Percentiles rank a stretch among this genome's conserved stretches.
phyloP scores from a whole-genome alignment of 2,888 invertebrate genomes.

The Lissonota sp. region DNA sequence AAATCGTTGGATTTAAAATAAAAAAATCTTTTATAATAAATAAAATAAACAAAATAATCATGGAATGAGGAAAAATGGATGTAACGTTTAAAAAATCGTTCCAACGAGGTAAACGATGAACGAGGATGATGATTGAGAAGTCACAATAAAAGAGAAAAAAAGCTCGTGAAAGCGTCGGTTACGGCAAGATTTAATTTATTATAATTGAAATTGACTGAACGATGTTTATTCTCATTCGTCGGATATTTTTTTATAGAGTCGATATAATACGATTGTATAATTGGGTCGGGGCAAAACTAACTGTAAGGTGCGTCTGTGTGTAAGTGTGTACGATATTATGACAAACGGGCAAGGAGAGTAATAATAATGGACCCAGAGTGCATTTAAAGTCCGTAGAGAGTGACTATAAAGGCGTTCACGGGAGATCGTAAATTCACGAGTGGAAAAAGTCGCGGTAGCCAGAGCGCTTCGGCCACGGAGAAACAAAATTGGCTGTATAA shows the following conservation, averaged over 20 bases:
- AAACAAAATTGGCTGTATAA: constrained; percentile 2
- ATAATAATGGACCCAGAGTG: not conserved
- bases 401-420: constrained; percentile 3
- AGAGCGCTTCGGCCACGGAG: not conserved
- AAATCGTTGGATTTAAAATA: too few relatives aligned
- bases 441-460: not conserved
- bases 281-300: constrained; percentile 7
- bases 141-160: not conserved
- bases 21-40: too few relatives aligned
- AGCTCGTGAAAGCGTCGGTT: not conserved
- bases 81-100: not conserved
- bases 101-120: not conserved
- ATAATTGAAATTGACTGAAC: constrained; percentile 10
- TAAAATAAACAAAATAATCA: too few relatives aligned
- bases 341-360: constrained; percentile 1
- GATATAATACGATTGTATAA: not conserved
- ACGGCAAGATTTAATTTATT: constrained; percentile 7
- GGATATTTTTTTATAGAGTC: too few relatives aligned
- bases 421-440: not conserved
- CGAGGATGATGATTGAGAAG: not conserved
- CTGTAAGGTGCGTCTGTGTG: not conserved
- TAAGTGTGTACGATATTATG: not conserved
- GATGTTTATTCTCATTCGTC: not conserved
- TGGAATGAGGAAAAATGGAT: too few relatives aligned
- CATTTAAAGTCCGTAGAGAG: constrained; percentile 4